Percentiles rank a stretch among this genome's conserved stretches.
These are phyloP conservation scores for Hepsetus odoe DNA, from an alignment of 2,113 vertebrate species.

Conservation along the genomic window DNA sequence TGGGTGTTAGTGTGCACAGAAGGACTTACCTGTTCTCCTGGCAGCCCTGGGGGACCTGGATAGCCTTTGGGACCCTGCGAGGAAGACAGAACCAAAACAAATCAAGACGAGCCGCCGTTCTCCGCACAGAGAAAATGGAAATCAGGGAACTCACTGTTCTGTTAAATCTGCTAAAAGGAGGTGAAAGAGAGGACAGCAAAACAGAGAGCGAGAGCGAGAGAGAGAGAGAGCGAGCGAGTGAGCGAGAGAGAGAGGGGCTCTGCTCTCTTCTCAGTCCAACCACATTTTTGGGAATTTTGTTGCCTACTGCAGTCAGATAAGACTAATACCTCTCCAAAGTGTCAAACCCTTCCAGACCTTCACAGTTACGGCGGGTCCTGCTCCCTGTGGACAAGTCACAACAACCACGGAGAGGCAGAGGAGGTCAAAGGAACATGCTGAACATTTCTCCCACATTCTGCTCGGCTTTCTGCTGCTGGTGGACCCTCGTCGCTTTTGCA, in stretches of 20 bases:
- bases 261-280: neutral
- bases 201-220: conserved; percentile 11
- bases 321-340: conserved; percentile 33
- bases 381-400: conserved; percentile 32
- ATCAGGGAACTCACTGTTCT: neutral
- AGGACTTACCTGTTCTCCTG: conserved; percentile 84
- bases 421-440: neutral
- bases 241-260: conserved; percentile 6
- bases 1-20: neutral
- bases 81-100: conserved; percentile 46
- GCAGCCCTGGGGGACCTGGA: conserved; percentile 77
- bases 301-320: conserved; percentile 30
- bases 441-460: neutral
- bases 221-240: conserved; percentile 2
- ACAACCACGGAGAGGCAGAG: conserved; percentile 3
- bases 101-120: neutral
- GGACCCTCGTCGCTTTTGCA: neutral
- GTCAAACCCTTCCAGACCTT: conserved; percentile 40
- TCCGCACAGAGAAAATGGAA: neutral
- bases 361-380: neutral
- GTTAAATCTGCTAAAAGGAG: neutral
- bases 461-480: no score
- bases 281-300: conserved; percentile 37
- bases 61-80: conserved; percentile 89
- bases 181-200: neutral